A percentile compares a stretch with the other conserved stretches of the same genome.
These are phyloP conservation scores for Semotilus atromaculatus DNA, from an alignment of 2,797 vertebrate genomes.

Conservation along the genomic window DNA sequence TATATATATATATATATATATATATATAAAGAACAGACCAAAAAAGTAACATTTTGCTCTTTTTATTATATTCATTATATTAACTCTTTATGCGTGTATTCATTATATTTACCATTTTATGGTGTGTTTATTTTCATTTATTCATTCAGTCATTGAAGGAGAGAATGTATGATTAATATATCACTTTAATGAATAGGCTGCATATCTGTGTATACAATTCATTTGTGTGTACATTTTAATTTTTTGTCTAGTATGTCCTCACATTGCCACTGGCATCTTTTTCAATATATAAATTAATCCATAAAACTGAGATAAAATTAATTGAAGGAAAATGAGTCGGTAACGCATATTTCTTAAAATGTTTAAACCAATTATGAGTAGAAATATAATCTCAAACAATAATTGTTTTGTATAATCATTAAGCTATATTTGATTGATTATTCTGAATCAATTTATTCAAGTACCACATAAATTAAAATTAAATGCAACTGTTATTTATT, in stretches of 20 bases:
- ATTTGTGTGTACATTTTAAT: not conserved
- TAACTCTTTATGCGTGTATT: not conserved
- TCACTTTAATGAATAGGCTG: conserved; percentile 2
- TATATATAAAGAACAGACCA: no score
- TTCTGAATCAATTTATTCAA: conserved; percentile 45
- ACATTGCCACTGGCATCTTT: conserved; percentile 11
- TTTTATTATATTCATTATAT: not conserved
- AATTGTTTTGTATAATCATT: conserved; percentile 31
- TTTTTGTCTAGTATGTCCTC: not conserved
- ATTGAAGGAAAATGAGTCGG: conserved; percentile 56
- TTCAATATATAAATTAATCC: conserved; percentile 8
- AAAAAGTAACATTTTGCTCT: not conserved
- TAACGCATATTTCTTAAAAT: conserved; percentile 10
- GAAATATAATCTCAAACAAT: conserved; percentile 30
- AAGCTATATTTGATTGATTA: conserved; percentile 27
- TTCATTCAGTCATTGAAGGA: not conserved
- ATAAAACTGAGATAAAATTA: conserved; percentile 54
- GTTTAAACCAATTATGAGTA: conserved; percentile 33
- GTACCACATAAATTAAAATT: conserved; percentile 3
- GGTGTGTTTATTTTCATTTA: not conserved
- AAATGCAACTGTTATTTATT: conserved; percentile 3
- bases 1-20: not conserved
- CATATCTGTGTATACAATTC: not conserved
- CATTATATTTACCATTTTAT: not conserved
- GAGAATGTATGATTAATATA: not conserved